Evolutionary conservation across 2,113 vertebrate genomes (phyloP), one percentile per base, ranked within the genome.

Genomic region (Oncorhynchus masou): DNA sequence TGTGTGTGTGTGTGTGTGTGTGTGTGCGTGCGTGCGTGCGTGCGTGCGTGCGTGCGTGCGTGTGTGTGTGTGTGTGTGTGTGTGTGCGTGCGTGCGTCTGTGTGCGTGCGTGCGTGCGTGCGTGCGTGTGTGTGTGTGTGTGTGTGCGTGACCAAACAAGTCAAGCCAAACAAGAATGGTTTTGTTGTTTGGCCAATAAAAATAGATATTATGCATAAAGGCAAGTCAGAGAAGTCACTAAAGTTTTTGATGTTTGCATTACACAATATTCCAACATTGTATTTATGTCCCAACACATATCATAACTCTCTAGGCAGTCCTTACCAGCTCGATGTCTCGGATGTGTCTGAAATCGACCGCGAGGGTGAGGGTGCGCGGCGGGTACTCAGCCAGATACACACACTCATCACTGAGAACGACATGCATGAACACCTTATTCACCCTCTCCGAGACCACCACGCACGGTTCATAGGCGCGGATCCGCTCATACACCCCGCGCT

Each of bases 321-420:
- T 93, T 82, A 96, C 94, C 94, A 95, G 76, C 71, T 93, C 90
- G 13, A 95, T 93, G 86, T 90, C 88, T 12, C 86, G 68, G 75
- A 95, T 81, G 79, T 91, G 84, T 81, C 79, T 77, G 82, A 94
- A 92, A 31, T 80, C 84, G 1, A 92, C 84, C 0, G 85, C 94
- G 1, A 64, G 20, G 0, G 78, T 90, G 65, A 95, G 84, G 49
- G 91, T 87, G 73, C 85, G 92, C 19, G 94, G 95, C 1, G 88
- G 87, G 81, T 90, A 91, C 81, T 95, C 93, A 0, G 93, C 86
- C 73, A 95, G 77, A 84, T 94, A 94, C 75, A 95, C 85, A 75
- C 88, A 74, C 77, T 90, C 90, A 74, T 94, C 93, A 78, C 90
- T 93, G 82, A 95, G 83, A 54, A 96, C 91, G 62, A 89, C 93